These are phyloP conservation scores for Myiozetetes cayanensis DNA, from an alignment of 2,113 vertebrate genomes.

Conservation along the genomic window DNA sequence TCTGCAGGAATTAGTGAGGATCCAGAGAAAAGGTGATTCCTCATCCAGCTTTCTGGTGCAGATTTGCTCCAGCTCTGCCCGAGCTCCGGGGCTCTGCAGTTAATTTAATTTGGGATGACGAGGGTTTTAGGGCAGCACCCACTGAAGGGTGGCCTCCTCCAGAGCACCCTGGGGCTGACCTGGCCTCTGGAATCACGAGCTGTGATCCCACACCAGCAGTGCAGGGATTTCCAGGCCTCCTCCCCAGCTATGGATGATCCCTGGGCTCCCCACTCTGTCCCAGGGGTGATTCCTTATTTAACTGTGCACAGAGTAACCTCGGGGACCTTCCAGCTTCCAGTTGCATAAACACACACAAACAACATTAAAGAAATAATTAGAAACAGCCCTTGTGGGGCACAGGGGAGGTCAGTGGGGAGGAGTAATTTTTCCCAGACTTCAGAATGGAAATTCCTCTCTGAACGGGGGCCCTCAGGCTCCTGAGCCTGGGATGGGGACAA, in stretches of 20 bases:
- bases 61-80: slow-evolving; percentile 10
- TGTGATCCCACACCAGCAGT: not conserved
- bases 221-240: not conserved
- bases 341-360: slow-evolving; percentile 31
- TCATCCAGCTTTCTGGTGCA: slow-evolving; percentile 15
- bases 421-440: slow-evolving; percentile 20
- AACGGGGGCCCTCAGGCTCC: not conserved
- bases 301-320: not conserved
- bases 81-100: not conserved
- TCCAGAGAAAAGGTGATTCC: slow-evolving; percentile 39
- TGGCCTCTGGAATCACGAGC: not conserved
- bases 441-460: slow-evolving; percentile 1
- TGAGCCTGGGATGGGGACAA: not conserved
- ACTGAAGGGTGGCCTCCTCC: not conserved
- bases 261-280: not conserved
- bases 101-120: not conserved
- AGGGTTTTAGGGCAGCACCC: not conserved
- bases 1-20: slow-evolving; percentile 26
- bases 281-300: not conserved
- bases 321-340: not conserved
- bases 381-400: not conserved
- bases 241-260: not conserved
- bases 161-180: not conserved
- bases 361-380: slow-evolving; percentile 24
- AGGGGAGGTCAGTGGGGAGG: not conserved